phyloP scores from a whole-genome alignment of 2,888 invertebrate genomes.

The Allygus modestus region DNA sequence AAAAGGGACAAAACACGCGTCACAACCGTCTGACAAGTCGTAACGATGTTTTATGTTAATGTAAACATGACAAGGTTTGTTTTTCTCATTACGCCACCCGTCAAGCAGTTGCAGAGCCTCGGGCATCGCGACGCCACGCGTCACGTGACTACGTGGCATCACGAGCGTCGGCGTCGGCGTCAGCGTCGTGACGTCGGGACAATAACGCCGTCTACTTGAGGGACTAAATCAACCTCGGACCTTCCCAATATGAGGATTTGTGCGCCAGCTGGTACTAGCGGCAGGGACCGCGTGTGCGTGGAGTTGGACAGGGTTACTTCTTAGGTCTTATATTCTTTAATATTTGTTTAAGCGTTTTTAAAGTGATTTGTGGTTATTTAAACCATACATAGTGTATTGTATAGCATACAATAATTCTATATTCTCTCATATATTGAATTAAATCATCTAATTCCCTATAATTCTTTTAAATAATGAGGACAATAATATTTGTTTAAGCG shows the following conservation, averaged over 20 bases:
- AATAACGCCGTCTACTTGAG: conserved; percentile 31
- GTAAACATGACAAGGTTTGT: conserved; percentile 27
- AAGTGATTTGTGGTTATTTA: no score
- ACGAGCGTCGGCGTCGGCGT: background rate
- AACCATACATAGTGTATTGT: background rate
- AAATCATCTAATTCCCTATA: no score
- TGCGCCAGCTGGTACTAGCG: background rate
- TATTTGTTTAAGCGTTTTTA: background rate
- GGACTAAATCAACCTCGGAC: conserved; percentile 14
- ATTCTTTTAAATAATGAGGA: no score
- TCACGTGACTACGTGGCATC: background rate
- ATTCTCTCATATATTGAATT: background rate
- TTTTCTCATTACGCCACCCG: conserved; percentile 32
- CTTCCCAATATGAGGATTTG: background rate
- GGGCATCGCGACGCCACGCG: background rate
- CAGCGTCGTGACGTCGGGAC: background rate
- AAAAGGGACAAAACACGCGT: conserved; percentile 25
- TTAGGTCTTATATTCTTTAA: background rate
- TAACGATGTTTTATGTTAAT: conserved; percentile 45
- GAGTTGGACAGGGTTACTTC: background rate
- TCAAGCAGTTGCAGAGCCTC: background rate
- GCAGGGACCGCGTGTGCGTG: no score
- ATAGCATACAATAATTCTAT: background rate
- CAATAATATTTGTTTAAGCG: no score
- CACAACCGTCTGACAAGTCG: conserved; percentile 32